phyloP scores from a whole-genome alignment of 2,113 vertebrate species.

The Willisornis vidua region DNA sequence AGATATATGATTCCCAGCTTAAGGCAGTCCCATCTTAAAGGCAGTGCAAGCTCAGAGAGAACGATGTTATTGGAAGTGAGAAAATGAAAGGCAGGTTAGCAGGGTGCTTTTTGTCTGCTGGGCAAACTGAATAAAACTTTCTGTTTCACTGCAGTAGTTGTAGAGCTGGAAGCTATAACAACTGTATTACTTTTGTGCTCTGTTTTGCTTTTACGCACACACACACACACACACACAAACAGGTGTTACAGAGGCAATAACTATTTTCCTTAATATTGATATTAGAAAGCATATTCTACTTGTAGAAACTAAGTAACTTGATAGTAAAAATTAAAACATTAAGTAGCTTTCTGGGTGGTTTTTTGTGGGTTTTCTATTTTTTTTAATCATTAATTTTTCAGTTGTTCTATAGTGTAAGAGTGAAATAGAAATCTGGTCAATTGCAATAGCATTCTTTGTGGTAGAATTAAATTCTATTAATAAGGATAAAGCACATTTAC shows the following conservation, averaged over 20 bases:
- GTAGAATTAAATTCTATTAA: neutral
- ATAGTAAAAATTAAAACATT: neutral
- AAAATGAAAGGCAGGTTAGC: neutral
- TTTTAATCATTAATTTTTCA: neutral
- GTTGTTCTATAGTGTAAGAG: neutral
- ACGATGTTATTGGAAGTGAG: rapidly evolving
- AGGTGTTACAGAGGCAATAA: neutral
- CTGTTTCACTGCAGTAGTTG: neutral
- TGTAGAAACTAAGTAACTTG: neutral
- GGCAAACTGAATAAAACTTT: neutral
- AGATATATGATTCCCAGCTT: neutral
- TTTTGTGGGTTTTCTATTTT: neutral
- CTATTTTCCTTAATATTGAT: neutral
- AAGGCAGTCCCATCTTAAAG: neutral
- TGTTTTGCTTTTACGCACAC: neutral
- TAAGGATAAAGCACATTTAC: neutral
- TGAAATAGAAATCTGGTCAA: neutral
- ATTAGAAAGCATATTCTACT: neutral
- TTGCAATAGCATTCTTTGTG: neutral
- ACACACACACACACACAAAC: too few relatives aligned
- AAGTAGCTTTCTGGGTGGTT: rapidly evolving
- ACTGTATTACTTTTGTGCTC: neutral
- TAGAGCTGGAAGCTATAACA: neutral
- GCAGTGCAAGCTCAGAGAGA: neutral
- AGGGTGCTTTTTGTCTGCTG: neutral